Evolutionary conservation across 2,888 invertebrate genomes (phyloP), one percentile per base, ranked within the genome.

Genomic region (Melipona beecheii): DNA sequence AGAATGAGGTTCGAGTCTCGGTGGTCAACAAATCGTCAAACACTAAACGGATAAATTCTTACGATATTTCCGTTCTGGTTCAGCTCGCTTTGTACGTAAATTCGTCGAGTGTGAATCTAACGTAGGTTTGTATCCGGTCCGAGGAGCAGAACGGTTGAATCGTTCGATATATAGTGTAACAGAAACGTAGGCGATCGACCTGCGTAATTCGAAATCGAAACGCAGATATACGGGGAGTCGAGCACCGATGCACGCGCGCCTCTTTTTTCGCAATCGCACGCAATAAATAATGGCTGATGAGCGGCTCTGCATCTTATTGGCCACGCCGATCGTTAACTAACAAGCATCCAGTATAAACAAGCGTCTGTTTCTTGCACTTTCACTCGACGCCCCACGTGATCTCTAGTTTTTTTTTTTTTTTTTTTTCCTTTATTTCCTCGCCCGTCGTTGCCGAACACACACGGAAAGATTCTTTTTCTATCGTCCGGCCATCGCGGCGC

Each of bases 291-390:
- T 73, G 73, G 74, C 69, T 76, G 86, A 85, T 80, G 86, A 78
- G 75, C 75, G 62, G 72, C 76, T 81, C 83, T 85, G 80, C 81
- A 80, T 85, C 86, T 85, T 88, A 87, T 88, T 88, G 88, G 88
- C 86, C 86, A 78, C 87, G 86, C 84, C 86, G 70, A 88, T 88
- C 83, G 87, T 86, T 86, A 87, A 86, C 78, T 64, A 81, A 87
- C 87, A 81, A 82, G 87, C 75, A 83, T 87, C 86, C 36, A 71
- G 19, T 58, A 36, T 60, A 58, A 36, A 71, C 64, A 64, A 70
- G 69, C 68, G 65, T 68, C 72, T n/a, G 79, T 73, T 27, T 79
- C 75, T 83, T 81, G 69, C 86, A 83, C 89, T 89, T 89, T 89
- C 89, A 89, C 89, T 88, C 60, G 60, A 60, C 27, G 60, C 75